Evolutionary conservation across 2,797 vertebrate genomes (phyloP), one percentile per base, ranked within the genome.

Genomic region (Mormyrops boulengeri): DNA sequence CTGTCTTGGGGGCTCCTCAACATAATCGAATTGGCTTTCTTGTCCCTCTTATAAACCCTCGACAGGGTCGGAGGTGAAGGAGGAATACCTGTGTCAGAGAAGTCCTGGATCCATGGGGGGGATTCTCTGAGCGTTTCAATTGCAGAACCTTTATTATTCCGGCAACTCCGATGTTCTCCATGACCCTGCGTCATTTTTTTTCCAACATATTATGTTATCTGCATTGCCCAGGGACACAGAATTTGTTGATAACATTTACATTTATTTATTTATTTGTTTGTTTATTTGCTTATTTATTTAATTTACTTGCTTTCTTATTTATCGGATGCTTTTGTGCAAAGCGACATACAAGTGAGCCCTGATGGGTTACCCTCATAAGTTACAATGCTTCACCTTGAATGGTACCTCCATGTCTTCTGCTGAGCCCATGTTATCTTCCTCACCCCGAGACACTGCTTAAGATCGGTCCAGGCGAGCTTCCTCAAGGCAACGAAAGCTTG

Each of bases 1-100:
- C 66, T 87, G 12, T 66, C 60, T 88, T 52, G 49, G 84, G 22
- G 50, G 80, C 69, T 66, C 3, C 44, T 53, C 52, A 62, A n/a
- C 73, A 53, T 77, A 88, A 89, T 87, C 88, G 44, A 47, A 73
- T 87, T 44, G n/a, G 50, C 44, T 82, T 87, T 49, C 90, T 82
- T 17, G 44, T 52, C 14, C 8, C 49, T 8, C 9, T 55, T 38
- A 86, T 50, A 50, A 12, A 8, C 22, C 44, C n/a, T 82, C 52
- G 47, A 84, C 19, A 14, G 8, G 87, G 57, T 62, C 19, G 53
- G 85, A 57, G 85, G 52, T 87, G 50, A 60, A 87, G 82, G 82
- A 85, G 85, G 85, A 87, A 52, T 87, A 87, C 52, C 85, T 22
- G 53, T 55, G 30, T 60, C 17, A 73, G 66, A 19, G 52, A 60